Conservation (phyloP, 2,113 vertebrate species). For the Phocoena sinus region DNA sequence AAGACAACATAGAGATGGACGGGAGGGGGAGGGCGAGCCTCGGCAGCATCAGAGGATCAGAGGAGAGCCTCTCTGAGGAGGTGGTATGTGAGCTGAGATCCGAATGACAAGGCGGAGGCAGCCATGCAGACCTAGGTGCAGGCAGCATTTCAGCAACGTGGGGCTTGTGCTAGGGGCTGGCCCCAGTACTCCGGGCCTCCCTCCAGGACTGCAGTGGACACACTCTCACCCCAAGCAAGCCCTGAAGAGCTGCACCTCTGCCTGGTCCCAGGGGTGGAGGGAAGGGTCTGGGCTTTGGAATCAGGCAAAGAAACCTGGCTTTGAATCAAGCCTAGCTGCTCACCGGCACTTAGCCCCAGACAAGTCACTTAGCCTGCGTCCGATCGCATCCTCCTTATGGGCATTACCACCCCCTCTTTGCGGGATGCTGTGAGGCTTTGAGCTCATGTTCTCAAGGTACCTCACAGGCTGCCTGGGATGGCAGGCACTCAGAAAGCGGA, state of each 20-base stretch:
- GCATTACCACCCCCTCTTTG: not conserved
- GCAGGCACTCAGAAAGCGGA: not conserved
- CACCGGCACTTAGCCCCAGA: not conserved
- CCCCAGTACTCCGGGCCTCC: not conserved
- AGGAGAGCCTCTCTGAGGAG: not conserved
- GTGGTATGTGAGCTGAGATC: not conserved
- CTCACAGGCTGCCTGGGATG: not conserved
- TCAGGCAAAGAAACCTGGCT: not conserved
- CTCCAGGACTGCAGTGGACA: not conserved
- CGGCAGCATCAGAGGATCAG: fast-evolving
- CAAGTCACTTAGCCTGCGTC: not conserved
- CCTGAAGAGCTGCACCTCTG: not conserved
- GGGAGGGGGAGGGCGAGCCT: not conserved
- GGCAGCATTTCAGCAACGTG: fast-evolving
- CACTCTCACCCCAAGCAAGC: not conserved
- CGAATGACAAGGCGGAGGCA: not conserved
- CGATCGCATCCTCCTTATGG: fast-evolving
- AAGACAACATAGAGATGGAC: not conserved
- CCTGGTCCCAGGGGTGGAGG: not conserved
- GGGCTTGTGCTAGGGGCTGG: fast-evolving
- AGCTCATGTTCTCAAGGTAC: not conserved
- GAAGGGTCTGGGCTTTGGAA: not conserved
- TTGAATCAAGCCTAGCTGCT: not conserved
- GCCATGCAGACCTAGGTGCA: not conserved
- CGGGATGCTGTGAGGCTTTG: not conserved